Conservation (phyloP, 37 sponge, comb jelly and placozoan genomes). For the Eunapius fragilis region DNA sequence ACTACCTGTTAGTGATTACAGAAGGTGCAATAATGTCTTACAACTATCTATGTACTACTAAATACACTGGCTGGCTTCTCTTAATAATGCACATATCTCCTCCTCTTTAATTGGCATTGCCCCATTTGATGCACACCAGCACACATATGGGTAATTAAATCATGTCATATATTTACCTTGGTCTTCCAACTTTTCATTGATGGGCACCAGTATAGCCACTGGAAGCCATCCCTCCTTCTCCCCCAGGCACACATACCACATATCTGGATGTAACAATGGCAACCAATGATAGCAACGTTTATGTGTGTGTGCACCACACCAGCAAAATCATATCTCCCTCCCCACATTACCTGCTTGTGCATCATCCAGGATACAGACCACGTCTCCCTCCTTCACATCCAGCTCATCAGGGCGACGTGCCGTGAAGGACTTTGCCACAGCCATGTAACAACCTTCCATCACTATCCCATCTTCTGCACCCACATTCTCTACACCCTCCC, state of each 20-base stretch:
- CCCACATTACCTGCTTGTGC: conserved; percentile 19
- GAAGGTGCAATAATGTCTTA: too few relatives aligned
- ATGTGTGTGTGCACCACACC: neutral
- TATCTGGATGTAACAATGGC: conserved; percentile 6
- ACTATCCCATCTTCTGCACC: conserved; percentile 1
- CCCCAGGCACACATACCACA: conserved; percentile 59
- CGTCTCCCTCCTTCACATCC: conserved; percentile 45
- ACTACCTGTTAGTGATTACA: neutral
- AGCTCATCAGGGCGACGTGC: conserved; percentile 38
- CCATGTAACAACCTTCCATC: conserved; percentile 42
- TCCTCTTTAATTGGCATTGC: too few relatives aligned
- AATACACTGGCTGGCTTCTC: too few relatives aligned
- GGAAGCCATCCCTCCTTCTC: conserved; percentile 76
- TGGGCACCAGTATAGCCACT: conserved; percentile 13
- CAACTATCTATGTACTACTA: too few relatives aligned
- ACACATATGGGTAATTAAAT: neutral
- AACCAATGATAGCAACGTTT: neutral
- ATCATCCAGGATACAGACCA: conserved; percentile 62
- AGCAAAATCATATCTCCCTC: too few relatives aligned
- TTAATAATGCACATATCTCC: too few relatives aligned
- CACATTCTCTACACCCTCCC: neutral
- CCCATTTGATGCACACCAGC: neutral
- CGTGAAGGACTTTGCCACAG: conserved; percentile 9
- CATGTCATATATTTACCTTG: neutral
- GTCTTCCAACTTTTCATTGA: conserved; percentile 1